Conservation (phyloP, 1,140 invertebrate genomes). For the Bombus impatiens region DNA sequence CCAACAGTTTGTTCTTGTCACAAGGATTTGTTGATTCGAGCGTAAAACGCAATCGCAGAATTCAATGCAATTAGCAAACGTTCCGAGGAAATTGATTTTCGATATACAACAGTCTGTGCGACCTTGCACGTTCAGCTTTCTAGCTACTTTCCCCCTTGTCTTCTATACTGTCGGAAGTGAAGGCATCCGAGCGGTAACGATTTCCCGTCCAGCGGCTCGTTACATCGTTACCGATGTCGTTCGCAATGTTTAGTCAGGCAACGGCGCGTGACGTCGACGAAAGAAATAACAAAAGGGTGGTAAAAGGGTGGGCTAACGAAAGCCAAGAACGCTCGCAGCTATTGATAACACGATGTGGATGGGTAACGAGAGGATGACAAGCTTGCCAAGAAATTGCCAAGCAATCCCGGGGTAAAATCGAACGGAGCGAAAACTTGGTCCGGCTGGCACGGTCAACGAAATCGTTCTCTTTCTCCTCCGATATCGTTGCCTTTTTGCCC, state of each 20-base stretch:
- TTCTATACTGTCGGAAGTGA: background rate
- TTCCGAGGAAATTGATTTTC: background rate
- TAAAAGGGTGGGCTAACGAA: background rate
- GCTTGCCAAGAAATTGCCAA: constrained; percentile 48
- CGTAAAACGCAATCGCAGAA: background rate
- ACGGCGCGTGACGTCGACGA: background rate
- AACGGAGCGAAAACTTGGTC: background rate
- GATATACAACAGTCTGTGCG: background rate
- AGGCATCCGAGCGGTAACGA: constrained; percentile 35
- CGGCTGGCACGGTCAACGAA: constrained; percentile 19
- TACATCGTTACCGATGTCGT: constrained; percentile 41
- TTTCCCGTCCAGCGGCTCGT: constrained; percentile 32
- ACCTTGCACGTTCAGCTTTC: background rate
- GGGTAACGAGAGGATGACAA: constrained; percentile 48
- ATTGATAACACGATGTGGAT: constrained; percentile 40
- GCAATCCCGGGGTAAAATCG: constrained; percentile 1
- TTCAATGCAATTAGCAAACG: background rate
- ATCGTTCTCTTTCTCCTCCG: background rate
- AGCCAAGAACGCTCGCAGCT: constrained; percentile 22
- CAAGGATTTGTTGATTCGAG: background rate
- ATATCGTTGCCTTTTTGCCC: constrained; percentile 5
- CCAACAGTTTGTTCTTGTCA: background rate
- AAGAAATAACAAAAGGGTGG: constrained; percentile 9
- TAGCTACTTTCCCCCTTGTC: background rate
- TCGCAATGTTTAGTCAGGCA: constrained; percentile 44